Percentiles rank a stretch among this genome's conserved stretches.
Evolutionary conservation across 2,797 vertebrate genomes (phyloP).

Genomic region (Dallia pectoralis): DNA sequence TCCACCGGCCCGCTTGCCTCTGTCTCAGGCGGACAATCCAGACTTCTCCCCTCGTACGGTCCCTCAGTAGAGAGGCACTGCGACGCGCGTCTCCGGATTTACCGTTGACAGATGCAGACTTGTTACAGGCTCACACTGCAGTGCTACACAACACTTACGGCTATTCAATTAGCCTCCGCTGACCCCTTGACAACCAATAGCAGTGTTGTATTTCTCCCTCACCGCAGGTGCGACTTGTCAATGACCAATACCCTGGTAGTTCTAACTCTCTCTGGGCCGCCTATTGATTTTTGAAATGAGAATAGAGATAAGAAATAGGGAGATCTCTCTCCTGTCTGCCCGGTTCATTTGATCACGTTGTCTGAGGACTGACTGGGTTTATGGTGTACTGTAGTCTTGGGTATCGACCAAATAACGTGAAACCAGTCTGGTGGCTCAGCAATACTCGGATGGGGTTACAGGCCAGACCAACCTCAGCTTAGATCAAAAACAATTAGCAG

Average conservation of each 20-base stretch:
- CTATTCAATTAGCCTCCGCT: constrained; percentile 59
- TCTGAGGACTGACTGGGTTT: too few species aligned
- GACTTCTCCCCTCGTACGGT: background rate
- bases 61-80: background rate
- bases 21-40: background rate
- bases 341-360: too few species aligned
- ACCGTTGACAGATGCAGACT: background rate
- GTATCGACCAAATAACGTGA: too few species aligned
- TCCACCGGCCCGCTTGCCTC: background rate
- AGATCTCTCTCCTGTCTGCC: constrained; percentile 28
- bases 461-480: constrained; percentile 40
- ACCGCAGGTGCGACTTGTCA: constrained; percentile 62
- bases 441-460: constrained; percentile 57
- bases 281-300: constrained; percentile 64
- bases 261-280: constrained; percentile 52
- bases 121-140: background rate
- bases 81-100: background rate
- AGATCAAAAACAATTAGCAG: constrained; percentile 62
- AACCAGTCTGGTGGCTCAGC: constrained; percentile 52
- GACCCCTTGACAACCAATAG: constrained; percentile 50
- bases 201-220: constrained; percentile 57
- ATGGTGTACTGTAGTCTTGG: too few species aligned
- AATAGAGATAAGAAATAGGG: constrained; percentile 40
- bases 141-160: background rate
- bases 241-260: constrained; percentile 59